Conservation (phyloP, 2,113 vertebrate genomes). For the Ophthalmolycus amberensis region DNA sequence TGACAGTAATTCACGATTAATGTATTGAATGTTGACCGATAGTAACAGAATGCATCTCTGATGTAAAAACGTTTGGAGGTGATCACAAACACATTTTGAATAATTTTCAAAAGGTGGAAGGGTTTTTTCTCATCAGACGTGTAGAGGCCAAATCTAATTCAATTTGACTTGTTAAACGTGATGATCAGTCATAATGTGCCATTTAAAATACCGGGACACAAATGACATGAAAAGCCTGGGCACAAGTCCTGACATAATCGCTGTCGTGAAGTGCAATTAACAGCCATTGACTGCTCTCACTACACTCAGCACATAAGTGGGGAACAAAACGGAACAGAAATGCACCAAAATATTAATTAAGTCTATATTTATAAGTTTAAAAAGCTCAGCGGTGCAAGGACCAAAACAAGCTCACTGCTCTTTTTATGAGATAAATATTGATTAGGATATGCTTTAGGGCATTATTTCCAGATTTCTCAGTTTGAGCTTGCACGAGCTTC, state of each 20-base stretch:
- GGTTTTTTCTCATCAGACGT: background rate
- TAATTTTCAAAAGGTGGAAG: background rate
- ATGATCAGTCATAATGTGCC: constrained; percentile 12
- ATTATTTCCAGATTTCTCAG: constrained; percentile 32
- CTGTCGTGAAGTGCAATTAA: constrained; percentile 21
- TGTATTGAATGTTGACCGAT: background rate
- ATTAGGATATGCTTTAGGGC: constrained; percentile 28
- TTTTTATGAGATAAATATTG: constrained; percentile 48
- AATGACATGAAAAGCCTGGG: constrained; percentile 8
- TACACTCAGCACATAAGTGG: background rate
- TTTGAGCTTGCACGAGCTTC: constrained; percentile 34
- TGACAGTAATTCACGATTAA: constrained; percentile 2
- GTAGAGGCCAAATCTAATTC: background rate
- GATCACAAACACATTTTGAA: background rate
- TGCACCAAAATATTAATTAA: background rate
- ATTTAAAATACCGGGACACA: constrained; percentile 42
- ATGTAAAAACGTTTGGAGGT: background rate
- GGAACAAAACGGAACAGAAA: background rate
- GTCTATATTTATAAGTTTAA: constrained; percentile 4
- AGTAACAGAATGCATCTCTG: background rate
- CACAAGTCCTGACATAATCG: constrained; percentile 23
- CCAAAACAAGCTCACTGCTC: constrained; percentile 17
- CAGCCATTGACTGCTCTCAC: constrained; percentile 24
- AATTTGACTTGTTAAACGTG: constrained; percentile 9
- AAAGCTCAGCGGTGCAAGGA: constrained; percentile 4